Conservation (phyloP, 2,113 vertebrate species). For the Meles meles region DNA sequence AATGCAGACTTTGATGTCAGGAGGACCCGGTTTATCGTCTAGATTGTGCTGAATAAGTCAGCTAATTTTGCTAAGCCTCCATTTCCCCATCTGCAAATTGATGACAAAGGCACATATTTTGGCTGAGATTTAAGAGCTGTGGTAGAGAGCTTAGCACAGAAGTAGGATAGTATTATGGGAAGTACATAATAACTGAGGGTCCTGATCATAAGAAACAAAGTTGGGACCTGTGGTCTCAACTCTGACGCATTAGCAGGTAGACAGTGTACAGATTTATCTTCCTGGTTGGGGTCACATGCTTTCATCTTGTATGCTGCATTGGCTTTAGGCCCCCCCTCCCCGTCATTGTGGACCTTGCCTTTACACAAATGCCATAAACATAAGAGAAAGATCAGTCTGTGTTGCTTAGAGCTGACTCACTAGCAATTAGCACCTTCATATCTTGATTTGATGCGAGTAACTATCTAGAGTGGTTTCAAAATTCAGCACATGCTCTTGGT, state of each 20-base stretch:
- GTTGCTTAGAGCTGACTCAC: constrained; percentile 25
- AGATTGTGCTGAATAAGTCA: neutral
- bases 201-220: neutral
- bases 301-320: neutral
- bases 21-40: neutral
- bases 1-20: neutral
- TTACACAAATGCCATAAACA: neutral
- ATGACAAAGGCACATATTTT: neutral
- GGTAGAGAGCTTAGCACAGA: neutral
- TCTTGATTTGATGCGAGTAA: constrained; percentile 11
- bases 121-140: neutral
- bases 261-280: neutral
- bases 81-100: neutral
- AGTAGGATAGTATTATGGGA: neutral
- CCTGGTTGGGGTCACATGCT: neutral
- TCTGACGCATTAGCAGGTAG: neutral
- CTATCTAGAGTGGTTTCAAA: constrained; percentile 27
- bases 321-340: neutral
- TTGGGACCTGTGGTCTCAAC: too few relatives aligned
- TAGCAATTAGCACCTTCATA: neutral
- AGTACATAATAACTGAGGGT: neutral
- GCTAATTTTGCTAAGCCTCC: neutral
- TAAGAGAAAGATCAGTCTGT: neutral
- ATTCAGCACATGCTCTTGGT: constrained; percentile 20
- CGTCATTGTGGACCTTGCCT: neutral